phyloP scores from a whole-genome alignment of 2,113 vertebrate genomes.

The Mesitornis unicolor region DNA sequence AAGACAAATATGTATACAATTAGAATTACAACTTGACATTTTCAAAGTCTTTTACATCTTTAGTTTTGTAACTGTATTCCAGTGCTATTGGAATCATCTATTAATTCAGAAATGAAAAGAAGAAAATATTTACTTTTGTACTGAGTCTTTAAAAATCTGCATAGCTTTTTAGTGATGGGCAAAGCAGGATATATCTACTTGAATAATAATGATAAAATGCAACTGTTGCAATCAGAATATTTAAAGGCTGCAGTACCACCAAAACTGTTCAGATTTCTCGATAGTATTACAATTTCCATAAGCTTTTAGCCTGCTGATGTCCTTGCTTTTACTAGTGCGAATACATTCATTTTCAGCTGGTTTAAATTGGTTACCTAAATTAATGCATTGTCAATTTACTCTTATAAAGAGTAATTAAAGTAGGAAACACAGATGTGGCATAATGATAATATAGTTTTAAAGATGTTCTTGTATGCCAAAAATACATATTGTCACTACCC shows the following conservation, averaged over 20 bases:
- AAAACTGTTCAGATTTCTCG: constrained; percentile 46
- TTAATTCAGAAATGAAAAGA: background rate
- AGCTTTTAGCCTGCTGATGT: constrained; percentile 59
- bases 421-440: constrained; percentile 41
- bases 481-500: constrained; percentile 19
- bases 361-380: constrained; percentile 71
- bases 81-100: background rate
- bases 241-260: background rate
- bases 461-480: constrained; percentile 45
- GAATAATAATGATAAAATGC: background rate
- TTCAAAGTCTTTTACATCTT: background rate
- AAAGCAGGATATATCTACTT: background rate
- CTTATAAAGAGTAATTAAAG: constrained; percentile 63
- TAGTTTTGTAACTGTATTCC: background rate
- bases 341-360: constrained; percentile 53
- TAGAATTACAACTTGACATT: background rate
- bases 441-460: constrained; percentile 40
- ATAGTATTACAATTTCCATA: constrained; percentile 49
- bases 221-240: background rate
- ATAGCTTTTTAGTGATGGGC: background rate
- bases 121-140: background rate
- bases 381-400: constrained; percentile 69
- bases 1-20: background rate
- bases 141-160: background rate
- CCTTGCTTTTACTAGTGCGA: constrained; percentile 56